Evolutionary conservation across 2,888 invertebrate genomes (phyloP).

Genomic region (Caenorhabditis parvicauda): DNA sequence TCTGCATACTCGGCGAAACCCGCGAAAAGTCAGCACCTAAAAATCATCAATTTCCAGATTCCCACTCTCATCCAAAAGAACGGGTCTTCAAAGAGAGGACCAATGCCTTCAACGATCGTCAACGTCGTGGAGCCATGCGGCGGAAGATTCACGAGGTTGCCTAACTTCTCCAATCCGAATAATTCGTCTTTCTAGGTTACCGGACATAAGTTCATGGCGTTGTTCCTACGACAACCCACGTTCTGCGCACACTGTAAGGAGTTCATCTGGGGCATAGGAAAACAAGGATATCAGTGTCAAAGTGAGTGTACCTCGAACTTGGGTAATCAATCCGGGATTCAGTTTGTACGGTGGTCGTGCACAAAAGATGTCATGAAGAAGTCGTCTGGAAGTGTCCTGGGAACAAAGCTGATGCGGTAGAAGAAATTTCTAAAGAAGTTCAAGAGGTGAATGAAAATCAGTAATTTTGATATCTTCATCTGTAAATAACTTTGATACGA

Average conservation of each 20-base stretch:
- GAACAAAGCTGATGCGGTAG: conserved; percentile 71
- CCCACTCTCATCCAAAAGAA: conserved; percentile 44
- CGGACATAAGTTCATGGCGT: conserved; percentile 99
- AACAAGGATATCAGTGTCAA: conserved; percentile 69
- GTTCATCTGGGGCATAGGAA: conserved; percentile 83
- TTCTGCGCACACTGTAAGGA: conserved; percentile 99
- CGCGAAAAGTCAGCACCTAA: no score
- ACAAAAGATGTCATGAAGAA: conserved; percentile 93
- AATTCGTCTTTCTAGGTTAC: conserved; percentile 72
- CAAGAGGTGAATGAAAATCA: conserved; percentile 23
- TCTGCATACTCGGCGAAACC: no score
- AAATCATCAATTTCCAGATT: conserved; percentile 7
- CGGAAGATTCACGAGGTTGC: conserved; percentile 78
- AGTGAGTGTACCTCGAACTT: conserved; percentile 53
- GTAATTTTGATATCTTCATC: neutral
- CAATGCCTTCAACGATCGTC: conserved; percentile 77
- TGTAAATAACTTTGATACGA: neutral
- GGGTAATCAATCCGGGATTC: conserved; percentile 61
- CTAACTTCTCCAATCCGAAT: neutral
- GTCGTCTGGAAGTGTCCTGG: conserved; percentile 99
- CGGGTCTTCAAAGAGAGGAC: conserved; percentile 92
- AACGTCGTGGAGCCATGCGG: conserved; percentile 94
- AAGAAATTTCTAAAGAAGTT: conserved; percentile 48
- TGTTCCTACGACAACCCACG: conserved; percentile 94
- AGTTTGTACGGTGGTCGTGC: conserved; percentile 99